Base-by-base conservation (phyloP, 2,888 invertebrate species). In the Ophion costatus region DNA sequence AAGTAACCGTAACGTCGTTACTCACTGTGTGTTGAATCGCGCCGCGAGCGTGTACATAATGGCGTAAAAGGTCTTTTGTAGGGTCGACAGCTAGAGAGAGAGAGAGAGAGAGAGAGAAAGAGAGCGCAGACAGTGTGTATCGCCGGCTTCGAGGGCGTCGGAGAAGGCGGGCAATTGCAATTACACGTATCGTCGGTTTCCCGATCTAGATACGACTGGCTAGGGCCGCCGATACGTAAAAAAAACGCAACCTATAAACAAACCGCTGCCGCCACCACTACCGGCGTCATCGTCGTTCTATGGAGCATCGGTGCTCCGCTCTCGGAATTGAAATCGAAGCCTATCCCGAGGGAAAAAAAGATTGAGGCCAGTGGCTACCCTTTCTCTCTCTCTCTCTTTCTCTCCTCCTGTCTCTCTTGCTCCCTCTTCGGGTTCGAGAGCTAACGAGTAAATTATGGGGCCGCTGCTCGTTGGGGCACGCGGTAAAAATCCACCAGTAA, bases 371-470 rank as follows among this genome's bases (percentile, higher is more conserved):
- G 70, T 45, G 57, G 42, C 33, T 63, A 73, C 42, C 80, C 82
- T 75, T 14, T 77, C 51, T 64, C 73, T 56, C 24, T 17, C 73
- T 61, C 42, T 63, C 42, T 73, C 29, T 7, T 56, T 22, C 61
- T 70, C 51, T 70, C 20, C 71, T 45, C 57, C 73, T 56, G n/a
- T 17, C 66, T 67, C 29, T 63, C 24, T 73, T 17, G 9, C 63
- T 22, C 61, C 61, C 51, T 59, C 22, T 69, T 24, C 64, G 74
- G 66, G 38, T 69, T 86, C 56, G 88, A 78, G 84, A 88, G 87
- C 90, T 93, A 93, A 93, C 93, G 91, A 93, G 92, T 91, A 92
- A 93, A 93, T 93, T 93, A 92, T 91, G 90, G 93, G 91, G 92
- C 89, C 90, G 91, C 89, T 89, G 90, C 89, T 89, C 88, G 89